A percentile compares a stretch with the other conserved stretches of the same genome.
Evolutionary conservation across 2,888 invertebrate species (phyloP).

Genomic region (Lithodes maja): DNA sequence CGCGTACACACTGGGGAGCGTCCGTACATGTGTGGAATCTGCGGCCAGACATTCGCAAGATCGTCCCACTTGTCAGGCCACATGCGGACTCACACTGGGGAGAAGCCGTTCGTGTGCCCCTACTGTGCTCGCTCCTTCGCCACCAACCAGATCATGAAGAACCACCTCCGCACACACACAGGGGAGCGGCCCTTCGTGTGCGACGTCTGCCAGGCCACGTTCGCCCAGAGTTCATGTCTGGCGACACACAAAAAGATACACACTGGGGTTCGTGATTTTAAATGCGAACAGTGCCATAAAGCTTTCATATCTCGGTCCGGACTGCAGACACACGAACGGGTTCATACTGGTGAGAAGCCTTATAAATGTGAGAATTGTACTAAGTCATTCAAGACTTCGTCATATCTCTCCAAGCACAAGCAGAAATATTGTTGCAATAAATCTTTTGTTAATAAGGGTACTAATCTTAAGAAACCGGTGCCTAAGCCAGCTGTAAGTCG

Average conservation of each 20-base stretch:
- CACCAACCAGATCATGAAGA: conserved; percentile 65
- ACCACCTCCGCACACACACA: conserved; percentile 60
- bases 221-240: conserved; percentile 59
- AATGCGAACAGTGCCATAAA: conserved; percentile 53
- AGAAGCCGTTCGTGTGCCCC: conserved; percentile 50
- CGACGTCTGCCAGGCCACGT: conserved; percentile 53
- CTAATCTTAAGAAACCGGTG: background rate
- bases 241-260: conserved; percentile 61
- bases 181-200: conserved; percentile 61
- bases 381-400: conserved; percentile 60
- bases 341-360: conserved; percentile 63
- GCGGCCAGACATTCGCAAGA: conserved; percentile 69
- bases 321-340: conserved; percentile 56
- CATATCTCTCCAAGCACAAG: conserved; percentile 58
- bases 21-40: conserved; percentile 71
- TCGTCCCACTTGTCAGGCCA: conserved; percentile 70
- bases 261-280: conserved; percentile 57
- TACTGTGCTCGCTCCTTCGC: conserved; percentile 55
- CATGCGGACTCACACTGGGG: conserved; percentile 68
- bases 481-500: conserved; percentile 3
- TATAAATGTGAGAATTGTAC: conserved; percentile 54
- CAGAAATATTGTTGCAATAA: conserved; percentile 58
- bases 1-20: conserved; percentile 70
- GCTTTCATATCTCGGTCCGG: conserved; percentile 60
- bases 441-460: conserved; percentile 21